Evolutionary conservation across 1,140 invertebrate genomes (phyloP), one percentile per base, ranked within the genome.

Genomic region (Solenopsis invicta): DNA sequence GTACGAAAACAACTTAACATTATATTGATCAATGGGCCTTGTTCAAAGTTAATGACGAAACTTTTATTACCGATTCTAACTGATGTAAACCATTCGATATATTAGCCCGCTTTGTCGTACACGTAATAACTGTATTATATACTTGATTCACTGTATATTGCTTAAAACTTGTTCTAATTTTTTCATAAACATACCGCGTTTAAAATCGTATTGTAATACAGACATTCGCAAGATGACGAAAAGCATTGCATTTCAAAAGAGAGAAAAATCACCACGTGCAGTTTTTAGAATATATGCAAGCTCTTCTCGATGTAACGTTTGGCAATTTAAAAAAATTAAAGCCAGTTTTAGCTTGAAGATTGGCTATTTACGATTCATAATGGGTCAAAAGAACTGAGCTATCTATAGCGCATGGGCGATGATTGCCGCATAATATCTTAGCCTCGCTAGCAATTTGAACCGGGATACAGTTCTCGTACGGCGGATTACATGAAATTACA

Each of bases 1-100:
- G 45, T 29, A 52, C 13, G n/a, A 72, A 56, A 81, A 81, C 78
- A 81, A 78, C 29, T 64, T 52, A 67, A 72, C 3, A 50, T 56
- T 50, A 59, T 56, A 72, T 24, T 16, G 6, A 81, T 81, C 66
- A 66, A 81, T 81, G 18, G 1, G 1, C 3, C 48, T 71, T 45
- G 48, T 21, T 72, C 41, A 81, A 80, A 45, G 21, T 81, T 45
- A 3, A 81, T 34, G 12, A 41, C 0, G 78, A n/a, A n/a, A 56
- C 66, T 81, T 54, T 71, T 71, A 29, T 34, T 64, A n/a, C 3
- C 9, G 5, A 2, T 59, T 72, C 16, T 45, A 56, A 71, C 48
- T 71, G 21, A 56, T 16, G 21, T 56, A 69, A 81, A 69, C 0
- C 1, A n/a, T 59, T 4, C 16, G 18, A 3, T 69, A 41, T 9